These are phyloP conservation scores for Prinia subflava DNA, from an alignment of 2,113 vertebrate genomes.

Conservation along the genomic window DNA sequence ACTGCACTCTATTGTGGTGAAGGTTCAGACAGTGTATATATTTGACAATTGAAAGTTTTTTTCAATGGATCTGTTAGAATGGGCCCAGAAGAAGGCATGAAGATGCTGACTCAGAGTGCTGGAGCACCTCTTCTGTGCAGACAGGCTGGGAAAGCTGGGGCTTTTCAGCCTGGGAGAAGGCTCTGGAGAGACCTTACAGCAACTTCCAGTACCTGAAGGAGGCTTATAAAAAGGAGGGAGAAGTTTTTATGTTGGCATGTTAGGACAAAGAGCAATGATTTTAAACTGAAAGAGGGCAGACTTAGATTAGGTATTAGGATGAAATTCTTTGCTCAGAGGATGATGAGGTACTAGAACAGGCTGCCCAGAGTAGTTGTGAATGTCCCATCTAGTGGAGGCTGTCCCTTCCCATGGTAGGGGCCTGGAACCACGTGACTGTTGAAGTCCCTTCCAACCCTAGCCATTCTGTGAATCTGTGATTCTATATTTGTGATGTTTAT, in stretches of 20 bases:
- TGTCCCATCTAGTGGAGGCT: neutral
- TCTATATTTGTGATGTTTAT: neutral
- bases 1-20: fast-evolving
- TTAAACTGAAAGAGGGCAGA: neutral
- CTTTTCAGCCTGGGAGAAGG: too few relatives aligned
- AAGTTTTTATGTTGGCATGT: neutral
- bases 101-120: neutral
- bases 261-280: neutral
- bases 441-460: neutral
- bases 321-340: neutral
- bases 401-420: neutral
- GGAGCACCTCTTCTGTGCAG: neutral
- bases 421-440: neutral
- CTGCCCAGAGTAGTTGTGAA: neutral
- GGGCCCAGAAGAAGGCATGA: neutral
- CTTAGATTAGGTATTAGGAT: neutral
- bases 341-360: neutral
- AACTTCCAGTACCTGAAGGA: neutral
- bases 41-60: neutral
- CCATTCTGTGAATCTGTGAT: neutral
- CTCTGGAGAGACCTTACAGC: neutral
- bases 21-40: neutral
- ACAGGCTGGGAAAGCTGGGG: neutral
- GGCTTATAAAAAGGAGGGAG: neutral
- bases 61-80: neutral